Percentiles rank a stretch among this genome's conserved stretches.
phyloP scores from a whole-genome alignment of 2,888 invertebrate genomes.

The Papilio demoleus region DNA sequence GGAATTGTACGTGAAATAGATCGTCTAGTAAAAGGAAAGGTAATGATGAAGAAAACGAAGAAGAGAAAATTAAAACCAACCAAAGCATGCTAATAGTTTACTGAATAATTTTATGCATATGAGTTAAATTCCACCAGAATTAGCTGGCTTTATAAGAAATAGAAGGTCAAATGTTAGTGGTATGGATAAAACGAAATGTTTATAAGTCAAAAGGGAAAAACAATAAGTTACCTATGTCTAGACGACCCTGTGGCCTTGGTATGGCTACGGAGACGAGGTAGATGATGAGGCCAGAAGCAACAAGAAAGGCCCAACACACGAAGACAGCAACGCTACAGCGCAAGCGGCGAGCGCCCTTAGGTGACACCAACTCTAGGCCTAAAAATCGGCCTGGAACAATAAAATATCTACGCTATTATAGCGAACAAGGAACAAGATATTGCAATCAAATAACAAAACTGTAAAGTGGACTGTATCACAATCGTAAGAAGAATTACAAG shows the following conservation, averaged over 20 bases:
- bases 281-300: constrained; percentile 63
- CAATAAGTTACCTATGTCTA: constrained; percentile 67
- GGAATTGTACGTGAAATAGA: background rate
- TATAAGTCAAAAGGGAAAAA: background rate
- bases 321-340: constrained; percentile 76
- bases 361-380: constrained; percentile 72
- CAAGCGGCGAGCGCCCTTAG: constrained; percentile 58
- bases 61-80: background rate
- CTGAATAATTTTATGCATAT: background rate
- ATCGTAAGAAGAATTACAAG: background rate
- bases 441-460: background rate
- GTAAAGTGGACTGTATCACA: background rate
- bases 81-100: background rate
- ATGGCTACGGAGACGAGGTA: constrained; percentile 61
- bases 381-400: constrained; percentile 72
- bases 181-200: background rate
- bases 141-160: constrained; percentile 5
- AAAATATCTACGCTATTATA: constrained; percentile 21
- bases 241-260: constrained; percentile 52
- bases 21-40: background rate
- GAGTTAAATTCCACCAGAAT: background rate
- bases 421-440: background rate
- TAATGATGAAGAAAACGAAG: background rate
- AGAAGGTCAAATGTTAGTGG: background rate
- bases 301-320: constrained; percentile 73